A percentile compares a stretch with the other conserved stretches of the same genome.
These are phyloP conservation scores for Agelas oroides DNA, from an alignment of 37 sponge, comb jelly and placozoan species.

Conservation along the genomic window DNA sequence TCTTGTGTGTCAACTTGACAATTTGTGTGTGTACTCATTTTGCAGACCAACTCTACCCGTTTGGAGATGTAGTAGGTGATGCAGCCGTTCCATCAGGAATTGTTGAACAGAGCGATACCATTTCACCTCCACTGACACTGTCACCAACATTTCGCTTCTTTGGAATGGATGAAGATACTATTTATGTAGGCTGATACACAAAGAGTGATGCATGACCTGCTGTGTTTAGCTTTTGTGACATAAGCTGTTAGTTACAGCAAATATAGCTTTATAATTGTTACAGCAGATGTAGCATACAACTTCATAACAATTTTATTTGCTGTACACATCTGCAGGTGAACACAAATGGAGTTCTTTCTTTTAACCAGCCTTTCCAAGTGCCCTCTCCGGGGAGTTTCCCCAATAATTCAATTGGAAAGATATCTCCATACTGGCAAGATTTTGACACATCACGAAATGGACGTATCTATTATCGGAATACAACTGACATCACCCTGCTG, in stretches of 20 bases:
- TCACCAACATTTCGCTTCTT: no score
- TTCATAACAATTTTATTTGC: background rate
- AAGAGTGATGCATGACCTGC: no score
- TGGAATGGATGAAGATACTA: no score
- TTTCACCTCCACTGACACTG: no score
- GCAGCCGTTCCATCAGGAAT: no score
- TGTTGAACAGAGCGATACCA: background rate
- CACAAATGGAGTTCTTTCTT: conserved; percentile 30
- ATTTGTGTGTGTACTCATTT: no score
- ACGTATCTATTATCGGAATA: background rate
- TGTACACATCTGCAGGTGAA: conserved; percentile 1
- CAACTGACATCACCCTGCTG: background rate
- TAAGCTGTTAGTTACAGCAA: background rate
- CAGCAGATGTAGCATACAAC: no score
- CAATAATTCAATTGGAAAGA: background rate
- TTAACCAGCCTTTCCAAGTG: background rate
- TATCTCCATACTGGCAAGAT: conserved; percentile 19
- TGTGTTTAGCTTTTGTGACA: no score
- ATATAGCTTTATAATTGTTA: no score
- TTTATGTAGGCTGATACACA: no score
- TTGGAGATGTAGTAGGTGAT: conserved; percentile 10
- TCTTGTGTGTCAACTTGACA: no score
- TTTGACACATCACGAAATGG: background rate
- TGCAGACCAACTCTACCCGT: background rate
- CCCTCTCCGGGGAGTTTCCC: background rate